Base-by-base conservation (phyloP, 2,797 vertebrate species). In the Phataginus tricuspis region DNA sequence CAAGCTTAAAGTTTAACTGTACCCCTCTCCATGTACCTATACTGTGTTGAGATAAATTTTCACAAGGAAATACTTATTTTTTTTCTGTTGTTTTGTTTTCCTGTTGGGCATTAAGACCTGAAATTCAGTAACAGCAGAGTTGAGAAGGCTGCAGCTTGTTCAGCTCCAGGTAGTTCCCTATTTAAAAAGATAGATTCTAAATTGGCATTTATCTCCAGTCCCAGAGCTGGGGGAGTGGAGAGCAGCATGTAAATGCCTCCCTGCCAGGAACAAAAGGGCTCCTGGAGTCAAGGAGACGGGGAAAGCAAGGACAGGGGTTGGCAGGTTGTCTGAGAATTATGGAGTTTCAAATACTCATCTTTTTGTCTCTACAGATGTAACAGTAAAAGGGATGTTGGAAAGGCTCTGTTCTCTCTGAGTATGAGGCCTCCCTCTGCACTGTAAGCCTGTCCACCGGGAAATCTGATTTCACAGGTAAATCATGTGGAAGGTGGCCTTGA, bases 381-480 rank as follows among this genome's bases (percentile, higher is more conserved):
- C 4, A 63, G 77, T 93, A 75, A 69, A 68, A 69, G 37, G 59
- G 69, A 75, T 25, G 75, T 49, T 61, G 51, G 55, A 55, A 80
- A 86, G 7, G 25, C 23, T 42, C 25, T 45, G 0, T 49, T 55
- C 1, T 57, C 45, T 45, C 49, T 29, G 61, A 82, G 42, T 31
- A 5, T 10, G 42, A 79, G 53, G 14, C 25, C 18, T 53, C 9
- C 68, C 63, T 66, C 68, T 57, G 13, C 66, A 29, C 55, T 68
- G 61, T 59, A 21, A 37, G 21, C 51, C 45, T 93, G 49, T 45
- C 82, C 5, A 34, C 7, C 57, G 91, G 95, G 92, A 95, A 92
- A 88, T 89, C 69, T 84, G 59, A 57, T 72, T 92, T 88, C 27
- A 79, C 37, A 82, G 68, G 61, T 79, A 93, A 80, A 77, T 89